Percentiles rank a stretch among this genome's conserved stretches.
Evolutionary conservation across 1,140 invertebrate species (phyloP).

Genomic region (Conus betulinus): DNA sequence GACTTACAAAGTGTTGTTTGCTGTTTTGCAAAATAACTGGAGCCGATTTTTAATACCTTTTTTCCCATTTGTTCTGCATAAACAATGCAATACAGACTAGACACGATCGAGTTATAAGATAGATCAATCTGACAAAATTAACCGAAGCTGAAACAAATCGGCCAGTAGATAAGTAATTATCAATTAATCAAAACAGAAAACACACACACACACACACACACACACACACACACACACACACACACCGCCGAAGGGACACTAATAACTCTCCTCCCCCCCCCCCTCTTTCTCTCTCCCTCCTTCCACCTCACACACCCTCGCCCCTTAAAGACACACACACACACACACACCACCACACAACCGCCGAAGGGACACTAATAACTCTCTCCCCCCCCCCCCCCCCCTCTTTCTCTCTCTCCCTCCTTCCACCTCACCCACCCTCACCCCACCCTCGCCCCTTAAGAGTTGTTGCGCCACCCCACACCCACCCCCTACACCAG

Average conservation of each 20-base stretch:
- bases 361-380: too few relatives aligned
- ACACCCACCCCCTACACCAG: background rate
- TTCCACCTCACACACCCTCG: background rate
- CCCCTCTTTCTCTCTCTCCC: background rate
- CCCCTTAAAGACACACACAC: background rate
- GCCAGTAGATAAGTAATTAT: background rate
- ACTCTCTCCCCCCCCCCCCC: background rate
- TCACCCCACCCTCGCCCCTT: background rate
- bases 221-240: background rate
- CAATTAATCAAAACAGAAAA: background rate
- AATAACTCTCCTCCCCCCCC: background rate
- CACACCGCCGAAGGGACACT: background rate
- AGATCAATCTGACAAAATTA: too few relatives aligned
- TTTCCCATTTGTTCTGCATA: too few relatives aligned
- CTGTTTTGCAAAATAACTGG: too few relatives aligned
- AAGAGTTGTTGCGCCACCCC: background rate
- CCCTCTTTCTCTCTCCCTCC: background rate
- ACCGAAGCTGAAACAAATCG: too few relatives aligned
- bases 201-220: conserved; percentile 14
- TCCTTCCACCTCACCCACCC: background rate
- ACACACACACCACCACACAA: background rate
- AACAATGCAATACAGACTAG: too few relatives aligned
- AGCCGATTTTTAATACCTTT: too few relatives aligned
- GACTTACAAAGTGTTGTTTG: too few relatives aligned
- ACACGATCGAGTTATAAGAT: too few relatives aligned